Conservation (phyloP, 2,888 invertebrate species). For the Drosophila prostipennis region DNA sequence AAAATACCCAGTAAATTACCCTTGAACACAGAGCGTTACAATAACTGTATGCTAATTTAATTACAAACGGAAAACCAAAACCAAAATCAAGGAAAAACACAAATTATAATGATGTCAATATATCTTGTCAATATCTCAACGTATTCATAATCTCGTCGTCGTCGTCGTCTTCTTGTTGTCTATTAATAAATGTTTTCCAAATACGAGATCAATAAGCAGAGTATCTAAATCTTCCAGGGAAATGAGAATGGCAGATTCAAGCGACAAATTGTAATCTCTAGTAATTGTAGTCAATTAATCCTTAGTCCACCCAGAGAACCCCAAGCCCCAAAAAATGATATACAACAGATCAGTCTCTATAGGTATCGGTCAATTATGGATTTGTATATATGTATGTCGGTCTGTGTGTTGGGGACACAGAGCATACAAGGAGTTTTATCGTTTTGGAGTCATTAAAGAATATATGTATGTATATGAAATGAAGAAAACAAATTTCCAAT, state of each 20-base stretch:
- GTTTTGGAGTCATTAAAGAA: slow-evolving; percentile 33
- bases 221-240: slow-evolving; percentile 18
- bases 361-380: slow-evolving; percentile 66
- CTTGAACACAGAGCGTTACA: slow-evolving; percentile 4
- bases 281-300: slow-evolving; percentile 75
- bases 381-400: slow-evolving; percentile 49
- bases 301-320: slow-evolving; percentile 43
- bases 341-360: slow-evolving; percentile 43
- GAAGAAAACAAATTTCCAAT: slow-evolving; percentile 54
- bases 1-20: slow-evolving; percentile 12
- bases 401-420: slow-evolving; percentile 3
- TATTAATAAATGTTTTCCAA: slow-evolving; percentile 61
- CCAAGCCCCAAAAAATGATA: slow-evolving; percentile 21
- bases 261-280: slow-evolving; percentile 67
- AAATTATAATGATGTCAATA: slow-evolving; percentile 62
- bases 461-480: slow-evolving; percentile 42
- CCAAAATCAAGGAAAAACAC: slow-evolving; percentile 17
- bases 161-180: slow-evolving; percentile 55
- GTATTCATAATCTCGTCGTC: slow-evolving; percentile 62
- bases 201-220: slow-evolving; percentile 36
- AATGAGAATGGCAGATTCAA: slow-evolving; percentile 33
- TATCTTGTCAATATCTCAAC: slow-evolving; percentile 64
- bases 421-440: slow-evolving; percentile 29
- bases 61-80: slow-evolving; percentile 36
- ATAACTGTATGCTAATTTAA: slow-evolving; percentile 49